phyloP scores from a whole-genome alignment of 2,113 vertebrate genomes.

The Pan troglodytes region NHGRI_mPanTro3-v2.1_pri NC_072417.2:67132501-67133000 shows the following conservation, averaged over 20 bases:
- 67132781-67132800: not conserved
- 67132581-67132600: not conserved
- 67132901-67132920: not conserved
- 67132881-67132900: not conserved
- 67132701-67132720: not conserved
- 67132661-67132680: not conserved
- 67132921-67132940: not conserved
- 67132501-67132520: not conserved
- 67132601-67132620: no score
- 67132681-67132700: not conserved
- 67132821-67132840: not conserved
- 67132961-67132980: not conserved
- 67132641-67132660: not conserved
- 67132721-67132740: not conserved
- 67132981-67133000: not conserved
- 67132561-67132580: not conserved
- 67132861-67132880: not conserved
- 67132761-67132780: not conserved
- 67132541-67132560: not conserved
- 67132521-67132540: not conserved
- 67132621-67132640: not conserved
- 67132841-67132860: not conserved
- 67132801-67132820: not conserved
- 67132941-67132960: not conserved
- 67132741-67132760: not conserved